Conservation (phyloP, 2,797 vertebrate species). For the Epinephelus coioides region DNA sequence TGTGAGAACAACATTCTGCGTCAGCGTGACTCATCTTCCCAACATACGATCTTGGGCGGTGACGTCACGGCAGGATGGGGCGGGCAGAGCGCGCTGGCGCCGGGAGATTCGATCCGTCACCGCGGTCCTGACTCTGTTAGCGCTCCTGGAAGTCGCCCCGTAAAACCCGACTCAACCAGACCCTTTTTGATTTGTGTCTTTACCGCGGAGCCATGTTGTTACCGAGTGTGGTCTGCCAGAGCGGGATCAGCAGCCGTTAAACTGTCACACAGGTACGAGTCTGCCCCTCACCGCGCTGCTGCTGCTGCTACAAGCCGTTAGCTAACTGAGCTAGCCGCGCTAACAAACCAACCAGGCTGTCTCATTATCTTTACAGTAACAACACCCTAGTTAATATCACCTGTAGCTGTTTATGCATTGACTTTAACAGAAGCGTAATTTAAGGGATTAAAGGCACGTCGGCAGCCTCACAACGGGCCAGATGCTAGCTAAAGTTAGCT, state of each 20-base stretch:
- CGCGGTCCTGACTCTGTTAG: background rate
- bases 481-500: slow-evolving; percentile 25
- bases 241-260: slow-evolving; percentile 30
- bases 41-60: slow-evolving; percentile 45
- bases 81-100: slow-evolving; percentile 63
- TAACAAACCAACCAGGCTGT: background rate
- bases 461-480: background rate
- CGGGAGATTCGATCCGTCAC: slow-evolving; percentile 77
- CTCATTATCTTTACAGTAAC: background rate
- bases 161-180: rapidly evolving
- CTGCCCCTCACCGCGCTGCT: background rate
- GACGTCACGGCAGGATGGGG: slow-evolving; percentile 56
- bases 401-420: rapidly evolving
- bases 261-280: slow-evolving; percentile 34
- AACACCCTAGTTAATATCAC: rapidly evolving
- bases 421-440: rapidly evolving
- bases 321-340: background rate
- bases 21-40: background rate
- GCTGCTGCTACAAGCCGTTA: background rate
- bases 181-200: rapidly evolving
- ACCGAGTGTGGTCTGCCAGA: background rate
- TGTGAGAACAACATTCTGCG: too few species aligned
- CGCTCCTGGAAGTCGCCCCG: too few species aligned
- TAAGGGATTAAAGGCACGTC: rapidly evolving
- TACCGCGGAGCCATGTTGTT: slow-evolving; percentile 33